A percentile compares a stretch with the other conserved stretches of the same genome.
Evolutionary conservation across 2,797 vertebrate species (phyloP).

Genomic region (Onychomys arenicola): DNA sequence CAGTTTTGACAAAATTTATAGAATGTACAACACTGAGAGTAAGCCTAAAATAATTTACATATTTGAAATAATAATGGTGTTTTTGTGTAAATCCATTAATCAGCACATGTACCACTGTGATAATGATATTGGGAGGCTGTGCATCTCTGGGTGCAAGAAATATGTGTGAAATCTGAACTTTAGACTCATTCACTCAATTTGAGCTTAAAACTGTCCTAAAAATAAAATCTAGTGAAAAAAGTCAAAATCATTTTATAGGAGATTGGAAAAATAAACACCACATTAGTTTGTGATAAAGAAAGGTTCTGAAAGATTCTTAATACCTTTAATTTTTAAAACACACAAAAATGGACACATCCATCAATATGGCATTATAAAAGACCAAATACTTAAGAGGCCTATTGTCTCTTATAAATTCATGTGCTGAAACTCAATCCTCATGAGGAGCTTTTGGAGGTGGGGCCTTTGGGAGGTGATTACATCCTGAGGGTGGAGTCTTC

Average conservation of each 20-base stretch:
- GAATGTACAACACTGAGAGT: neutral
- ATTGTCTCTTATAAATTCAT: neutral
- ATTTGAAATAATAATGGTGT: neutral
- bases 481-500: neutral
- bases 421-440: neutral
- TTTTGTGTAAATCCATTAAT: neutral
- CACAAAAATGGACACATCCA: neutral
- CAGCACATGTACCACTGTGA: too few species aligned
- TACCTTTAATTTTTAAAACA: neutral
- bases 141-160: neutral
- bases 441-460: neutral
- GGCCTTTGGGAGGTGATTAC: neutral
- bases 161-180: neutral
- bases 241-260: neutral
- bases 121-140: neutral
- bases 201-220: neutral
- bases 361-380: neutral
- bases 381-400: neutral
- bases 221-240: neutral
- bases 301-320: neutral
- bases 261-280: neutral
- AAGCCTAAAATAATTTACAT: neutral
- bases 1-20: neutral
- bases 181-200: neutral
- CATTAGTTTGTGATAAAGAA: constrained; percentile 9